A percentile compares a stretch with the other conserved stretches of the same genome.
phyloP scores from a whole-genome alignment of 2,113 vertebrate species.

The Pagrus major region DNA sequence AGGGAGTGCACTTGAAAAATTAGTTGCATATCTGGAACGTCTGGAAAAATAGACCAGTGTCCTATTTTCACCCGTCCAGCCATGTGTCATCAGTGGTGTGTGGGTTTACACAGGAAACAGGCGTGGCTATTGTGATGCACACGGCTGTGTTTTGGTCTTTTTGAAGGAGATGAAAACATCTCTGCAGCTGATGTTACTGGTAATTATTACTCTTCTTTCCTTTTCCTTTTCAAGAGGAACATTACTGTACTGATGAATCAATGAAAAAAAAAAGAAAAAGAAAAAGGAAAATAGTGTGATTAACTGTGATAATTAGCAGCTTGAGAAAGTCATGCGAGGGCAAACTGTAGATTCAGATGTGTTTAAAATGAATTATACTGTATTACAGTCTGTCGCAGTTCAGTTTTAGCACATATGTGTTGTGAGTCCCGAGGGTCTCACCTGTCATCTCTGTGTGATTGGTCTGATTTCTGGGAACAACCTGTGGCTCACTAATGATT shows the following conservation, averaged over 20 bases:
- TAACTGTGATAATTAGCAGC: constrained; percentile 22
- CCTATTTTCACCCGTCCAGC: background rate
- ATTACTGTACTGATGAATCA: background rate
- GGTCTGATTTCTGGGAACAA: constrained; percentile 53
- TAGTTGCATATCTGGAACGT: background rate
- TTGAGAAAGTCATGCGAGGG: constrained; percentile 31
- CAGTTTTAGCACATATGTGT: constrained; percentile 19
- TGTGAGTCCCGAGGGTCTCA: constrained; percentile 48
- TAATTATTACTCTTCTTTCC: constrained; percentile 8
- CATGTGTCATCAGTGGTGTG: background rate
- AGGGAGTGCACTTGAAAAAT: background rate
- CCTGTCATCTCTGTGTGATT: constrained; percentile 55
- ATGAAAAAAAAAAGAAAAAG: background rate
- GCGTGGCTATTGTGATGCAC: background rate
- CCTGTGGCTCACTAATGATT: background rate
- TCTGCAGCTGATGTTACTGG: constrained; percentile 1
- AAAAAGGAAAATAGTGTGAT: constrained; percentile 20
- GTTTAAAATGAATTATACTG: constrained; percentile 31
- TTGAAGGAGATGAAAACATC: constrained; percentile 5
- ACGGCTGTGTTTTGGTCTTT: constrained; percentile 1
- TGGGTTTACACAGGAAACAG: background rate
- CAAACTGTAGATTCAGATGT: background rate
- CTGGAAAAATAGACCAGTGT: background rate
- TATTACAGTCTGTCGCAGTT: background rate
- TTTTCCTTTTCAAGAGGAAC: background rate